Evolutionary conservation across 2,888 invertebrate species (phyloP), one percentile per base, ranked within the genome.

Genomic region (Orgyia antiqua): DNA sequence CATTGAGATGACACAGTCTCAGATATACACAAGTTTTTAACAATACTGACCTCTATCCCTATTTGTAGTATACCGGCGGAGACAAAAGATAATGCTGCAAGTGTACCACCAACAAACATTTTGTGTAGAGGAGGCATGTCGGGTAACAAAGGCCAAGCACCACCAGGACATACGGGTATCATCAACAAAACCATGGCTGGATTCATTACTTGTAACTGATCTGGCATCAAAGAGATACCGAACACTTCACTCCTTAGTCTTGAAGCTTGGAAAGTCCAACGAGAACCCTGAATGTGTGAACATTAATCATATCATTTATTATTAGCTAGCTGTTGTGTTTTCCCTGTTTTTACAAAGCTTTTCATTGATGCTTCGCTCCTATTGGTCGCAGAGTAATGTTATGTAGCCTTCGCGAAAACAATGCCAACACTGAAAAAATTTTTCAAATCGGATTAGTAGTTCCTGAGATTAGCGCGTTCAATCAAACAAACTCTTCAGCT

Each of bases 171-270:
- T 10, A 90, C 51, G 0, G 94, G 94, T 29, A 94, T 93, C 64
- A 93, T 80, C 3, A 92, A 44, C 11, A 94, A 73, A 9, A 94
- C 92, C 65, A 93, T 86, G 0, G 90, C 87, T 0, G 94, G 94
- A 67, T 93, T 94, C 55, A 94, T 82, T 15, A 93, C 92, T 53
- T 94, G 93, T 78, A 95, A 89, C 75, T 95, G 94, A 61, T 95
- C 95, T 0, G 95, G 94, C 66, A 89, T 83, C 28, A 90, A 72
- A n/a, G 86, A 74, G 4, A 79, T 42, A 0, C 84, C 86, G 11
- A 79, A 68, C 7, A 91, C 65, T 44, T 88, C 84, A 13, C 91
- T 91, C 31, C 90, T 87, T 78, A 93, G 89, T 32, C 90, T 82
- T 0, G 91, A 90, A 0, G 93, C 93, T 88, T 94, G 90, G 55